phyloP scores from a whole-genome alignment of 2,888 invertebrate species.

The Augiades crinisus region DNA sequence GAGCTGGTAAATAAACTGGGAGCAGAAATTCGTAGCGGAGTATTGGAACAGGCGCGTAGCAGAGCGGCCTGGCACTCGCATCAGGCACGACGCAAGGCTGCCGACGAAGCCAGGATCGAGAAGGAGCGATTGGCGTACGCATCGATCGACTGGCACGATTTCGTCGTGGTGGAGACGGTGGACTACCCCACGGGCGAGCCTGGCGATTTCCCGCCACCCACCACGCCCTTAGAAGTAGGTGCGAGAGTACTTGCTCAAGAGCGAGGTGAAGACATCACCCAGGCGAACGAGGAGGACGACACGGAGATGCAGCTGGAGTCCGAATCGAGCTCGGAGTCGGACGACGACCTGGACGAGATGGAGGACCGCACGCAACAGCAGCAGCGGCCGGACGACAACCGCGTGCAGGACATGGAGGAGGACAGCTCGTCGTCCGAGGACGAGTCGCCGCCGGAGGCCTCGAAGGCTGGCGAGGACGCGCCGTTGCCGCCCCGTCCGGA shows the following conservation, averaged over 20 bases:
- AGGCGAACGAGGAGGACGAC: slow-evolving; percentile 80
- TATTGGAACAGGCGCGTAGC: slow-evolving; percentile 94
- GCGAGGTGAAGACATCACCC: slow-evolving; percentile 85
- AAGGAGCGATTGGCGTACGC: slow-evolving; percentile 97
- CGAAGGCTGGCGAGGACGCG: slow-evolving; percentile 76
- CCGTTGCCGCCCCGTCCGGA: slow-evolving; percentile 94
- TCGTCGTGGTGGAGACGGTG: slow-evolving; percentile 99
- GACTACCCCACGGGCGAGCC: slow-evolving; percentile 98
- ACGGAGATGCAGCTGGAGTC: slow-evolving; percentile 96
- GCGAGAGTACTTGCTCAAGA: slow-evolving; percentile 93
- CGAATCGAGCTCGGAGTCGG: slow-evolving; percentile 84
- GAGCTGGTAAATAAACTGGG: slow-evolving; percentile 90
- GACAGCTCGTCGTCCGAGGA: slow-evolving; percentile 85
- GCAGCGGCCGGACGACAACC: slow-evolving; percentile 65
- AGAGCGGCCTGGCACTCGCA: slow-evolving; percentile 98
- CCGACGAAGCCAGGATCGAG: slow-evolving; percentile 97
- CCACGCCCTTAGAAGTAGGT: slow-evolving; percentile 98
- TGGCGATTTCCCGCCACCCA: slow-evolving; percentile 98
- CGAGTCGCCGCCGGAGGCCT: slow-evolving; percentile 51
- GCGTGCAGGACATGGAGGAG: slow-evolving; percentile 95
- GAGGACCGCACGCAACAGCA: slow-evolving; percentile 80
- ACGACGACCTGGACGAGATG: slow-evolving; percentile 83
- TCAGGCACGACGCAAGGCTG: slow-evolving; percentile 94
- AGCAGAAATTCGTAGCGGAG: slow-evolving; percentile 87
- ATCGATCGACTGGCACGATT: slow-evolving; percentile 99